Base-by-base conservation (phyloP, 2,113 vertebrate species). In the Pelecanus crispus region DNA sequence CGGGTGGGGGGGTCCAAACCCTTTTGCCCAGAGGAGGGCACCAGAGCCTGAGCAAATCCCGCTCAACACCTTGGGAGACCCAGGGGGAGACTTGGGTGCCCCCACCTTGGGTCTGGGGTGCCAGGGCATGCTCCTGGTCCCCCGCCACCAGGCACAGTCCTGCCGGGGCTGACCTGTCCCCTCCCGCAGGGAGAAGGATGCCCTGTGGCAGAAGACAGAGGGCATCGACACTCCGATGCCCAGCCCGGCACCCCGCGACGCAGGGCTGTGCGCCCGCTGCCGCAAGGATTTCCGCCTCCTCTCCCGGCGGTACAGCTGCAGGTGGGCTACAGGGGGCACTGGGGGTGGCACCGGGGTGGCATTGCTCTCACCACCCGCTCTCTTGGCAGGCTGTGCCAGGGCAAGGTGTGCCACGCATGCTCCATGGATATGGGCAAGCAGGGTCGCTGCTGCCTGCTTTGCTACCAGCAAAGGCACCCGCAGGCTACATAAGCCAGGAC, bases 201-300 rank as follows among this genome's bases (percentile, higher is more conserved):
- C 52, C 34, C 91, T 98, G 70, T 98, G 98, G 98, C 98, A 98
- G 94, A 97, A 97, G 88, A 97, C 95, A 0, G 98, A 98, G 87
- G 97, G 96, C 58, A 97, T 98, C 8, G 79, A 96, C 7, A 77
- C 80, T 0, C 3, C 79, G 7, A 17, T 22, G 22, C 67, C 95
- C 34, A 47, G 73, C 6, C 31, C 81, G 0, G 61, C 12, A 0
- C 71, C 95, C 3, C 12, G 49, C 4, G 55, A 53, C 8, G 36
- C 91, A 15, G 95, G 94, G 16, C n/a, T 97, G 38, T 98, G 98
- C 1, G 5, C 63, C 32, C 40, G 77, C 83, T 98, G 98, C 61
- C 82, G 10, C 86, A 98, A 98, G 90, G 85, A 97, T 89, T 98
- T 98, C 68, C 85, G 87, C 38, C 94, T 96, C 11, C 96, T 98